Percentiles rank a stretch among this genome's conserved stretches.
Conservation (phyloP, 2,797 vertebrate species). For the Brachyrhaphis roseni region DNA sequence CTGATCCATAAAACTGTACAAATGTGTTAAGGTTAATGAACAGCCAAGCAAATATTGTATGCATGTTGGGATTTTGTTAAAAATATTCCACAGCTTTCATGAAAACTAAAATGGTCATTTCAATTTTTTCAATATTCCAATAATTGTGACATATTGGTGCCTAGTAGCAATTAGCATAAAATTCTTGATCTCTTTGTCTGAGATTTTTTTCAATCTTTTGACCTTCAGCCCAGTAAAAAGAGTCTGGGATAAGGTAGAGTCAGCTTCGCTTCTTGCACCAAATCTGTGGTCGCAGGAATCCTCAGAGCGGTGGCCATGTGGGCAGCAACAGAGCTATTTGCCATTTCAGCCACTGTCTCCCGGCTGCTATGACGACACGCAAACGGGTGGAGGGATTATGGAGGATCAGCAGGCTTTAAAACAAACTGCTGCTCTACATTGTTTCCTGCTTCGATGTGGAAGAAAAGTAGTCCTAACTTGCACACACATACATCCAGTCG, state of each 20-base stretch:
- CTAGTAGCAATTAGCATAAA: background rate
- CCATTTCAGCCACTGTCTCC: slow-evolving; percentile 29
- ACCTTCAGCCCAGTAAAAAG: background rate
- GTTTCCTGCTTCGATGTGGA: slow-evolving; percentile 28
- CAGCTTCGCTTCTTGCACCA: background rate
- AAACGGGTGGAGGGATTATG: slow-evolving; percentile 55
- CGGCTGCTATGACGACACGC: slow-evolving; percentile 30
- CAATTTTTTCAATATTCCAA: background rate
- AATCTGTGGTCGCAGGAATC: background rate
- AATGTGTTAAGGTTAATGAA: background rate
- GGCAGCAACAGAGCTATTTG: background rate
- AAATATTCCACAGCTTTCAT: background rate
- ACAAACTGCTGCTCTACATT: slow-evolving; percentile 54
- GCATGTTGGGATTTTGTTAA: background rate
- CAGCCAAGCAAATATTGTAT: background rate
- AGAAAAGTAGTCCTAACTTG: slow-evolving; percentile 22
- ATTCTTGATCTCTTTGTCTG: background rate
- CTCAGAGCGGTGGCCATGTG: background rate
- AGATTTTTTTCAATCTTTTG: background rate
- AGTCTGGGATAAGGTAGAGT: background rate
- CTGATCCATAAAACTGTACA: background rate
- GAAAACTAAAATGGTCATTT: background rate
- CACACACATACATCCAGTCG: slow-evolving; percentile 10
- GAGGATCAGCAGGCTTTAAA: slow-evolving; percentile 65
- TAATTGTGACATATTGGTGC: background rate